Evolutionary conservation across 2,888 invertebrate genomes (phyloP), one percentile per base, ranked within the genome.

Genomic region (Nebria salina): DNA sequence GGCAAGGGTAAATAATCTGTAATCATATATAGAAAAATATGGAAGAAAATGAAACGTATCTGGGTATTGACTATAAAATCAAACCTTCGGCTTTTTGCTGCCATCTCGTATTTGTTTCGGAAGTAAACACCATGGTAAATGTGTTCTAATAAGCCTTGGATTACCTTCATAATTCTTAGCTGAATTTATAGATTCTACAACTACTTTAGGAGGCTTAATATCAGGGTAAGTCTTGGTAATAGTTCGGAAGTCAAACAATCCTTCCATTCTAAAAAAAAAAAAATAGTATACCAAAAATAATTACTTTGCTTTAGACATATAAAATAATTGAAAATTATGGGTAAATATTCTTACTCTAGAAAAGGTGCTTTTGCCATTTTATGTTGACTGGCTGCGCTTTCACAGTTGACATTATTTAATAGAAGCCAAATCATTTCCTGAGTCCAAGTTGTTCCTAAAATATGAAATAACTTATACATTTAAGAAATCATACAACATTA

Each of bases 1-100:
- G 92, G 0, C 94, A 92, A 0, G 95, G 93, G 87, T 96, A 96
- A 82, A 96, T 93, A 43, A 96, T 92, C 94, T 95, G 86, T 11
- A 20, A 20, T 20, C 20, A 20, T 20, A 20, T 20, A 20, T 20
- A 20, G 20, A 20, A 15, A 11, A 25, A 11, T 68, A 3, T 68
- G 13, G 20, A 6, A 11, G 8, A 25, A n/a, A 65, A n/a, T 20
- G 20, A 20, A 20, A 20, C 20, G 65, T n/a, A 3, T 65, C 13
- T n/a, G 34, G 34, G 34, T 34, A 34, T 34, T 34, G 34, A 4
- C 34, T 2, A 34, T 34, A 34, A 34, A 34, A 34, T 34, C 34
- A 34, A n/a, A 68, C 68, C 68, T 68, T 68, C 8, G 68, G 68
- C 13, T 68, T 68, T 15, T 68, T 68, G n/a, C 9, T 68, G 20